phyloP scores from a whole-genome alignment of 2,113 vertebrate species.

The Peucedramus taeniatus region DNA sequence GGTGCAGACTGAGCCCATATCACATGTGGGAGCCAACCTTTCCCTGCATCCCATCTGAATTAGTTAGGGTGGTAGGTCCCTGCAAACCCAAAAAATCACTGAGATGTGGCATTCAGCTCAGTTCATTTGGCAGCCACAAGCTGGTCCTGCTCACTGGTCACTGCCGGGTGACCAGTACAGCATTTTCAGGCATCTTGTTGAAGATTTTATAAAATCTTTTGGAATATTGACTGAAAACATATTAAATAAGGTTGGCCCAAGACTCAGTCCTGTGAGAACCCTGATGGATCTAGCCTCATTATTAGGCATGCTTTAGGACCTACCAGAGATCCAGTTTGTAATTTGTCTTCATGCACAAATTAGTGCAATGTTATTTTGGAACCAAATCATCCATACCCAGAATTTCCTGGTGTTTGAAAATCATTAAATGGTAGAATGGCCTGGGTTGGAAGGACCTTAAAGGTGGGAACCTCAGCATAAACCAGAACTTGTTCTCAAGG shows the following conservation, averaged over 20 bases:
- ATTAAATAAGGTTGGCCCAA: not conserved
- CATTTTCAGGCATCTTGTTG: not conserved
- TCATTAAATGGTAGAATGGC: not conserved
- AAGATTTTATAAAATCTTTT: not conserved
- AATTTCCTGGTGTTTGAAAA: not conserved
- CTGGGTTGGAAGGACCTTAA: not conserved
- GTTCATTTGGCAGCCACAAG: not conserved
- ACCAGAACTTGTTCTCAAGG: not conserved
- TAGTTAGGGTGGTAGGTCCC: not conserved
- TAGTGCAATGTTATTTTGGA: not conserved
- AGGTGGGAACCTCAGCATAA: not conserved
- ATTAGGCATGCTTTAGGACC: not conserved
- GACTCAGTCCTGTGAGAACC: not conserved
- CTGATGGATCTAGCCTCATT: not conserved
- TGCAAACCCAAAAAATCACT: not conserved
- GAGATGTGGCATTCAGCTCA: not conserved
- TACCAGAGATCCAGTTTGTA: not conserved
- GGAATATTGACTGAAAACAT: not conserved
- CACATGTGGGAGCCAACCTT: fast-evolving
- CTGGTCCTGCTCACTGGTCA: not conserved
- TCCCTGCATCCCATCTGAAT: not conserved
- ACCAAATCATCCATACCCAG: not conserved
- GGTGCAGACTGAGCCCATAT: fast-evolving
- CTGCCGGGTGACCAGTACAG: not conserved
- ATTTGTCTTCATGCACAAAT: not conserved